A percentile compares a stretch with the other conserved stretches of the same genome.
Evolutionary conservation across 2,888 invertebrate species (phyloP).

Genomic region (Pilophorus perplexus): DNA sequence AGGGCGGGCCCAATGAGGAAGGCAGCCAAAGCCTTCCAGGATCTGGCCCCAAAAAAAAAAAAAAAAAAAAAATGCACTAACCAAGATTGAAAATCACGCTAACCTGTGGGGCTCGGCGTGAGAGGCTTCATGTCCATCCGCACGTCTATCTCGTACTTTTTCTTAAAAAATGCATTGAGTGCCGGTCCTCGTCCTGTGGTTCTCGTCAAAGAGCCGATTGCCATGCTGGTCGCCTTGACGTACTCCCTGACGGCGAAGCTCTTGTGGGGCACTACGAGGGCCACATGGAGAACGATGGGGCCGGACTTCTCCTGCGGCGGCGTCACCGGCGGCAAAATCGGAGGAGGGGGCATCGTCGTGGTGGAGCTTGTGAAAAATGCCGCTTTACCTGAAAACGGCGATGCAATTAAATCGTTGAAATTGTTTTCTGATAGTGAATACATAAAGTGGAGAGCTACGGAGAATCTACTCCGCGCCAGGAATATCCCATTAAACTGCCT

Average conservation of each 20-base stretch:
- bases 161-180: constrained; percentile 57
- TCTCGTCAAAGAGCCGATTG: constrained; percentile 64
- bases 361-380: constrained; percentile 46
- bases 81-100: too few relatives aligned
- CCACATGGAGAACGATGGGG: constrained; percentile 59
- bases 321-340: constrained; percentile 45
- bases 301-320: constrained; percentile 4
- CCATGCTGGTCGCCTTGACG: constrained; percentile 66
- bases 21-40: too few relatives aligned
- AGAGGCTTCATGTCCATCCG: constrained; percentile 66
- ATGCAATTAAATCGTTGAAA: too few relatives aligned
- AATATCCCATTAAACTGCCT: too few relatives aligned
- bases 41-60: too few relatives aligned
- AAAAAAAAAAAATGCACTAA: too few relatives aligned
- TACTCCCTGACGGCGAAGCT: constrained; percentile 64
- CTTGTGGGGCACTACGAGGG: constrained; percentile 74
- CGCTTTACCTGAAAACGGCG: constrained; percentile 8
- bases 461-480: too few relatives aligned
- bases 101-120: constrained; percentile 74
- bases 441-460: too few relatives aligned
- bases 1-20: too few relatives aligned
- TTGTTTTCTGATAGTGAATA: too few relatives aligned
- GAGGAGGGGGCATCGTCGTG: constrained; percentile 50
- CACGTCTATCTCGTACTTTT: constrained; percentile 68
- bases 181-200: constrained; percentile 55